phyloP scores from a whole-genome alignment of 2,113 vertebrate species.

The Malurus alboscapulatus region DNA sequence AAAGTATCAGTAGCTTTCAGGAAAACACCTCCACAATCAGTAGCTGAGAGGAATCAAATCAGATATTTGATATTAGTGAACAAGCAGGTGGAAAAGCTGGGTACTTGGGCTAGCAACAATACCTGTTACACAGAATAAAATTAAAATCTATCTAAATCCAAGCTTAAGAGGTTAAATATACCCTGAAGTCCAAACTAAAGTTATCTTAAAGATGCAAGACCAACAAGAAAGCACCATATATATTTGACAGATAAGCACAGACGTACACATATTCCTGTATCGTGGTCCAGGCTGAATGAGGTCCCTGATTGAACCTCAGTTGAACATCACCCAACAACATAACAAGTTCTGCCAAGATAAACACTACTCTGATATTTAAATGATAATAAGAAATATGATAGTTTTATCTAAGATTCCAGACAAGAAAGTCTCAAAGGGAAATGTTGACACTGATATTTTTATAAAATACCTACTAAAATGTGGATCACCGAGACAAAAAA shows the following conservation, averaged over 20 bases:
- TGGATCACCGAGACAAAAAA: neutral
- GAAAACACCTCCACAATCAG: neutral
- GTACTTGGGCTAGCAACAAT: neutral
- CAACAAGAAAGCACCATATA: neutral
- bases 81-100: neutral
- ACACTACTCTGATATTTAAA: neutral
- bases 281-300: neutral
- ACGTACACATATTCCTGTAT: neutral
- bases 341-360: neutral
- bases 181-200: neutral
- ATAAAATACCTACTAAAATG: neutral
- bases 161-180: neutral
- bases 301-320: neutral
- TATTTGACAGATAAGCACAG: neutral
- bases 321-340: neutral
- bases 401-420: neutral
- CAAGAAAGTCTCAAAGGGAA: neutral
- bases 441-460: neutral
- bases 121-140: neutral
- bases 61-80: neutral
- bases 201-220: neutral
- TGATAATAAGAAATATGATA: neutral
- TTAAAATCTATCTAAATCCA: neutral
- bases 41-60: neutral
- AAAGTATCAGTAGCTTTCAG: neutral